Percentiles rank a stretch among this genome's conserved stretches.
Evolutionary conservation across 2,113 vertebrate genomes (phyloP).

Genomic region (Corythornis madagascariensis): DNA sequence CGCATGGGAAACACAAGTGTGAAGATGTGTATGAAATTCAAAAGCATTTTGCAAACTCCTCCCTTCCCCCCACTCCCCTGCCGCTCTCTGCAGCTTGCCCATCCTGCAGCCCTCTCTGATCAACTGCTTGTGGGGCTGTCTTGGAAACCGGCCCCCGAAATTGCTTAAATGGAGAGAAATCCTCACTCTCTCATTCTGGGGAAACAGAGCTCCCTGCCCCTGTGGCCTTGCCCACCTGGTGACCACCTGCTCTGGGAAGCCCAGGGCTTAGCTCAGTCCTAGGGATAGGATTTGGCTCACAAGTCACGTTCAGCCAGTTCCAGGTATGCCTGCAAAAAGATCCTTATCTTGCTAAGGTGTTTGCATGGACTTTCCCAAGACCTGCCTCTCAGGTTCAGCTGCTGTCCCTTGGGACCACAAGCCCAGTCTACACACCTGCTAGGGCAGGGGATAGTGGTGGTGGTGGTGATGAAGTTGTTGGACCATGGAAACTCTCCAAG

Average conservation of each 20-base stretch:
- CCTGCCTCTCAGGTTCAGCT: background rate
- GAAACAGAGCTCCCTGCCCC: background rate
- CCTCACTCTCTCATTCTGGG: background rate
- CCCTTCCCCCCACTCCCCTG: background rate
- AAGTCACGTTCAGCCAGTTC: background rate
- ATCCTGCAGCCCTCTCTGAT: background rate
- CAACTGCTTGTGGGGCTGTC: background rate
- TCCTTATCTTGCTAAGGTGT: background rate
- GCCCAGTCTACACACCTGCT: no score
- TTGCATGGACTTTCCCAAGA: background rate
- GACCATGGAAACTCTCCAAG: background rate
- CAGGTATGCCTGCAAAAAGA: background rate
- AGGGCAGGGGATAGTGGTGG: no score
- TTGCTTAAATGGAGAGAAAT: background rate
- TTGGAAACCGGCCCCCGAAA: background rate
- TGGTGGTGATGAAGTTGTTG: background rate
- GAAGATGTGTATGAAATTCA: background rate
- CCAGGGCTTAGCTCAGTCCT: background rate
- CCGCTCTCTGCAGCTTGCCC: fast-evolving
- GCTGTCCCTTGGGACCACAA: background rate
- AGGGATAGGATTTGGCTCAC: background rate
- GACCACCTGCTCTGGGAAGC: background rate
- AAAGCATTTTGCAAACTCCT: background rate
- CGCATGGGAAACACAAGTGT: background rate
- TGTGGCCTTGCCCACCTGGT: background rate